phyloP scores from a whole-genome alignment of 2,797 vertebrate genomes.

The Sebastes matsubarae region DNA sequence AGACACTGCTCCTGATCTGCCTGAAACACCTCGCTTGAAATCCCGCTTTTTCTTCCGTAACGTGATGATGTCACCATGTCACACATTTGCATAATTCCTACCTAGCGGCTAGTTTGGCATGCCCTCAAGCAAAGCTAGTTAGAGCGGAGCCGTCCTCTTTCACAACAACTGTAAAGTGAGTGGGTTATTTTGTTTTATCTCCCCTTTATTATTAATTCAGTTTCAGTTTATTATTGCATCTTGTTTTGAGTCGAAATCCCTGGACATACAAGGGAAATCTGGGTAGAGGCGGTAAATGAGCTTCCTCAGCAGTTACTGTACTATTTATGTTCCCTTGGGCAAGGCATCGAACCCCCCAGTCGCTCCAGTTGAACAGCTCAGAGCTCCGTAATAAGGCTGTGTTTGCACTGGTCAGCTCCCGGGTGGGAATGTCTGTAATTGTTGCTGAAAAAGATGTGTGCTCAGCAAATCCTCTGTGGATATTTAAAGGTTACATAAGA shows the following conservation, averaged over 20 bases:
- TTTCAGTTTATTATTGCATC: not conserved
- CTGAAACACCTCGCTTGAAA: too few relatives aligned
- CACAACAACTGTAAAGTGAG: not conserved
- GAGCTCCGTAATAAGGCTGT: conserved; percentile 8
- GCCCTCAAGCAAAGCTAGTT: not conserved
- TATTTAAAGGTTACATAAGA: not conserved
- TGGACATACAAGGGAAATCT: not conserved
- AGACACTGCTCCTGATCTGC: too few relatives aligned
- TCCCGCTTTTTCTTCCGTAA: too few relatives aligned
- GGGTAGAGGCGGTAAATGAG: not conserved
- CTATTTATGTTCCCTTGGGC: not conserved
- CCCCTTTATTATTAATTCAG: not conserved
- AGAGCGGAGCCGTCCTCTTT: not conserved
- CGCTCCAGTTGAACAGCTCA: not conserved
- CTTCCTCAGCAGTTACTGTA: not conserved
- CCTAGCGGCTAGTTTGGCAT: too few relatives aligned
- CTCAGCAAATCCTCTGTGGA: not conserved
- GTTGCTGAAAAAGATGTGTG: not conserved
- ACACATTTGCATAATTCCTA: too few relatives aligned
- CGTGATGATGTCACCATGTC: too few relatives aligned
- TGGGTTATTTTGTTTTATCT: not conserved
- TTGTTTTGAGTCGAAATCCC: not conserved
- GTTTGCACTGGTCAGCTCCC: conserved; percentile 31
- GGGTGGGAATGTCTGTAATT: not conserved
- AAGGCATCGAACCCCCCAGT: not conserved